Base-by-base conservation (phyloP, 1,140 invertebrate species). In the Elysia chlorotica region DNA sequence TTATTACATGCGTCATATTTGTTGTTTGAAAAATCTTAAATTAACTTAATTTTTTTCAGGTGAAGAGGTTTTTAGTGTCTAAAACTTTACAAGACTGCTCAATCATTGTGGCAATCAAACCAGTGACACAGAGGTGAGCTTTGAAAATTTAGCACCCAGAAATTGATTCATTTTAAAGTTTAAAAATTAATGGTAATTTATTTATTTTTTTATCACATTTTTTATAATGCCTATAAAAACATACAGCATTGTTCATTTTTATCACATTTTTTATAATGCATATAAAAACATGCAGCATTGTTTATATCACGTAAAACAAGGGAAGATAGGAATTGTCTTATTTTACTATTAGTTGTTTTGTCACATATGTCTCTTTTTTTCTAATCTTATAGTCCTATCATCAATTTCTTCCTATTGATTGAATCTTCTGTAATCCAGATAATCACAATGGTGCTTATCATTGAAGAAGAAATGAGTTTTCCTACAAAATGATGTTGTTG, bases 41-140 rank as follows among this genome's bases (percentile, higher is more conserved):
- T 17, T 65, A 36, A 17, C 31, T 2, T 65, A 35, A 23, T 53
- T 73, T 70, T 62, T 69, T 79, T 1, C 76, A 85, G 84, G 79
- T 85, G 23, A 85, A 84, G 61, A 57, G 78, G 57, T 82, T 82
- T 72, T 78, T 83, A 33, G 74, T 84, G 17, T 83, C 84, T 25
- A 84, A 84, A 63, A 85, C 84, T 2, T 76, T 83, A 57, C 82
- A 85, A 68, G 84, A 85, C 66, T 85, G 84, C 73, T 85, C 84
- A 14, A 82, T 85, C 54, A 85, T 85, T 78, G 78, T 83, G 23
- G 83, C 84, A 31, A 72, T 85, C 10, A 76, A 83, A 54, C 81
- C 78, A 65, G 73, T 77, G 14, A 74, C 37, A 33, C 66, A 74
- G 10, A 59, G 17, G 25, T 19, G 14, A n/a, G n/a, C n/a, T n/a